Base-by-base conservation (phyloP, 1,140 invertebrate genomes). In the Drosophila lacertosa region DNA sequence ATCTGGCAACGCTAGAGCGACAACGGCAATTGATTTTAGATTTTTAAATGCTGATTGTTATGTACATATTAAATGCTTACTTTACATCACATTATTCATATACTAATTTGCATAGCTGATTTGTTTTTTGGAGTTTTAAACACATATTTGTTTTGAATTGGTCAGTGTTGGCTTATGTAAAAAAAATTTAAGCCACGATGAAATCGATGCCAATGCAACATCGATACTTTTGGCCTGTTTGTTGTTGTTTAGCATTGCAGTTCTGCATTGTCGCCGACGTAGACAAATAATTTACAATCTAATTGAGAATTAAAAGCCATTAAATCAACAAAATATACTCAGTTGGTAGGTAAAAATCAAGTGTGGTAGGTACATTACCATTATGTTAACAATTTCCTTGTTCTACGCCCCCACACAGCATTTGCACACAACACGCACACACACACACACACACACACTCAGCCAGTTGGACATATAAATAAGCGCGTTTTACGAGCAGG, bases 401-500 rank as follows among this genome's bases (percentile, higher is more conserved):
- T 74, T 77, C 33, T 67, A 51, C 10, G 18, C 11, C 26, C 1
- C 15, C 37, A 18, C 4, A 18, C 40, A 20, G n/a, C n/a, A n/a
- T n/a, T n/a, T n/a, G n/a, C n/a, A n/a, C n/a, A n/a, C n/a, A n/a
- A n/a, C n/a, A n/a, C n/a, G n/a, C 1, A 26, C 37, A 18, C 4
- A 18, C 40, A 20, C 18, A 37, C 39, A 1, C 0, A 4, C 39
- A 18, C 2, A 10, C 45, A 18, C 11, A 13, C 44, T 24, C 20
- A 29, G 13, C 68, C n/a, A 60, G 60, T 55, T 60, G 50, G 33
- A 40, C 64, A 64, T 67, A 86, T 81, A 86, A 88, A 88, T 77
- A 88, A 60, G 69, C 54, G 51, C 47, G 42, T 29, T 35, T 51
- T 24, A 16, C 48, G 33, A 81, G 65, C 74, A 81, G 74, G 77